Evolutionary conservation across 1,140 invertebrate genomes (phyloP).

Genomic region (Bombus difficillimus): DNA sequence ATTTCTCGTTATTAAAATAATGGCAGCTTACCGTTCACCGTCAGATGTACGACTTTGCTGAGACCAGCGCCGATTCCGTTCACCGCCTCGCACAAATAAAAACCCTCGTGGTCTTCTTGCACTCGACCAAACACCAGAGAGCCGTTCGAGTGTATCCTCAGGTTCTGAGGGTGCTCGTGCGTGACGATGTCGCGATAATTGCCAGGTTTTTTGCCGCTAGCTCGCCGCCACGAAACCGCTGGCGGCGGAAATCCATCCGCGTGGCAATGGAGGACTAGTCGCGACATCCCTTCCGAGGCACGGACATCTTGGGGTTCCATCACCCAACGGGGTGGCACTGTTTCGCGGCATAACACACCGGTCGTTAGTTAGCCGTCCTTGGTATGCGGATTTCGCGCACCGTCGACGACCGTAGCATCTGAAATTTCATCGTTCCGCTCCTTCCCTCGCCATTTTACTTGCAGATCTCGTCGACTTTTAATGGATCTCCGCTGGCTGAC

Average conservation of each 20-base stretch:
- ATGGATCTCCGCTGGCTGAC: slow-evolving; percentile 10
- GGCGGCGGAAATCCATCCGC: slow-evolving; percentile 95
- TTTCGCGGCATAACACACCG: slow-evolving; percentile 45
- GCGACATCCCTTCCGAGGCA: slow-evolving; percentile 91
- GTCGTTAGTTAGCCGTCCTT: slow-evolving; percentile 50
- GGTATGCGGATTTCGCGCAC: slow-evolving; percentile 12
- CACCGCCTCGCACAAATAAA: slow-evolving; percentile 95
- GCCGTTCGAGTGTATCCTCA: slow-evolving; percentile 91
- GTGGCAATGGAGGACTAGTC: slow-evolving; percentile 92
- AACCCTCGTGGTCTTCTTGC: slow-evolving; percentile 92
- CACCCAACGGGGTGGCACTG: slow-evolving; percentile 96
- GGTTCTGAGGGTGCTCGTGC: slow-evolving; percentile 79
- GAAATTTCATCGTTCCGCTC: slow-evolving; percentile 18
- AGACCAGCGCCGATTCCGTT: slow-evolving; percentile 95
- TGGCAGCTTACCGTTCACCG: slow-evolving; percentile 88
- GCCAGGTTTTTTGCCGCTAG: slow-evolving; percentile 90
- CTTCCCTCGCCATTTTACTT: slow-evolving; percentile 27
- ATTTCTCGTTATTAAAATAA: too few relatives aligned
- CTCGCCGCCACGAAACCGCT: slow-evolving; percentile 93
- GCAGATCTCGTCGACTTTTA: slow-evolving; percentile 43
- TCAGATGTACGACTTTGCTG: slow-evolving; percentile 93
- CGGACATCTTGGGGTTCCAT: slow-evolving; percentile 93
- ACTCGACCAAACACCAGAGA: slow-evolving; percentile 91
- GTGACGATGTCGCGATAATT: slow-evolving; percentile 91
- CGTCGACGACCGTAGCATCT: slow-evolving; percentile 26